Base-by-base conservation (phyloP, 2,888 invertebrate species). In the Cenopis cana region DNA sequence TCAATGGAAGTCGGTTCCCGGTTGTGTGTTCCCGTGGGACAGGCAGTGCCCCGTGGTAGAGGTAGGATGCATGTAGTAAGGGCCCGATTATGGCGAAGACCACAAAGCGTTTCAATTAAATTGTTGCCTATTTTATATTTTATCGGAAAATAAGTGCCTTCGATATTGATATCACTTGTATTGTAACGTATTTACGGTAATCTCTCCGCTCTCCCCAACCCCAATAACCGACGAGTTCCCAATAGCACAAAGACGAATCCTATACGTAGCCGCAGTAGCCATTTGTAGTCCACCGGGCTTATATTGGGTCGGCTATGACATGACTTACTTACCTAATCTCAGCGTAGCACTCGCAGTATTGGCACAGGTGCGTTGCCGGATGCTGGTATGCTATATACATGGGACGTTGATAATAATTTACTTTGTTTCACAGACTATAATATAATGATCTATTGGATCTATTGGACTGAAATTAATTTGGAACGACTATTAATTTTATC, bases 161-260 rank as follows among this genome's bases (percentile, higher is more conserved):
- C 4, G 14, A 46, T 46, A 46, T n/a, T 46, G 38, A 36, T 38
- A 36, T 41, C 14, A 59, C 41, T n/a, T 20, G 14, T 24, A 59
- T 4, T 24, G 4, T 24, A 24, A 24, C 4, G 24, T 24, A 59
- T 41, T 38, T 41, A 59, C 41, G n/a, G 14, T 52, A 33, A 57
- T 52, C 57, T 62, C 24, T 29, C 56, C 17, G 14, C 60, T 17
- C 50, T 49, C 38, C 50, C 29, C 49, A 33, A 52, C 41, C 62
- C 65, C 56, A 59, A 52, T 69, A 69, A 69, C 41, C 29, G 17
- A 17, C 38, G 17, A 62, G 69, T 57, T 65, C 52, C 17, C 50
- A 46, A 57, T 41, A 57, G 33, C 55, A 12, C 61, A 62, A 50
- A 61, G 18, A 36, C 50, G 33, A 29, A 52, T 46, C 49, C 20